Base-by-base conservation (phyloP, 2,888 invertebrate species). In the Drosophila nr. medialis region DNA sequence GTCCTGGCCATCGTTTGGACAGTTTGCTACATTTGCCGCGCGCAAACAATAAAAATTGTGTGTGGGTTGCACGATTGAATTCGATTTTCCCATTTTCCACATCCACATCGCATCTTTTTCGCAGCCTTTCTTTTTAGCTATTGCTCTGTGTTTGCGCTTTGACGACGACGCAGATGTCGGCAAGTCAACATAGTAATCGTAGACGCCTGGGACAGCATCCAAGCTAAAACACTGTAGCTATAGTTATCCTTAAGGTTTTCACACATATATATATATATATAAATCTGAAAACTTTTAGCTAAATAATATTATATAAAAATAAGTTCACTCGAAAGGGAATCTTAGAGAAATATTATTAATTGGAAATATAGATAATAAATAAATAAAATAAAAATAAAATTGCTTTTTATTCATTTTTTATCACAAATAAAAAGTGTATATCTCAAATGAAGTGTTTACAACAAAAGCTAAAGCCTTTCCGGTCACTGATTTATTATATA, bases 21-120 rank as follows among this genome's bases (percentile, higher is more conserved):
- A 85, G 89, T 85, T 86, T 75, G 85, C 80, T 71, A 84, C 83
- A 81, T 81, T 81, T 81, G 80, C 83, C 80, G 74, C 83, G 71
- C 71, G 45, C 89, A 85, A 85, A 85, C 85, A 84, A 84, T 84
- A 72, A 80, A 72, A 80, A 83, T 55, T 80, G 77, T 82, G 77
- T 82, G 81, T 77, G 81, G 81, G 72, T 68, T 76, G 70, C 59
- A 62, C 80, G 88, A 77, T 87, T 87, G 72, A 85, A 56, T 83
- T 80, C 68, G 77, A 71, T 75, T 68, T 69, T 56, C 58, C 32
- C 42, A n/a, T 11, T 55, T 48, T 27, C n/a, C 51, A 10, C 48
- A 34, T 34, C 27, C 42, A 55, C 42, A 36, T 36, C 15, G 24
- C 5, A 38, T 58, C 62, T 69, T 73, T 75, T 63, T 45, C 55